phyloP scores from a whole-genome alignment of 2,797 vertebrate genomes.

The Babyrousa celebensis region DNA sequence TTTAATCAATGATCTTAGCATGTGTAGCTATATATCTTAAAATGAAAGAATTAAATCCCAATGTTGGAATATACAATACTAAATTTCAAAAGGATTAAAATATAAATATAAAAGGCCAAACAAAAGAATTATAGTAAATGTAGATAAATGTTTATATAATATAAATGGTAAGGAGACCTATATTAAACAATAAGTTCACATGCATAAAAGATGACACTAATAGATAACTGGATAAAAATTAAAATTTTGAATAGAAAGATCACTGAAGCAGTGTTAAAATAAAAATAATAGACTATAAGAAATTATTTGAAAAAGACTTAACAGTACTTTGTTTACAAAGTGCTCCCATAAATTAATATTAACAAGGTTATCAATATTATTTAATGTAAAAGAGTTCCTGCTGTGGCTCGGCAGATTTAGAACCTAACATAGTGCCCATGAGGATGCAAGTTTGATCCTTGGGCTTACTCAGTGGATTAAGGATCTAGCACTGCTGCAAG shows the following conservation, averaged over 20 bases:
- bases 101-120: slow-evolving; percentile 33
- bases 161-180: background rate
- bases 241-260: background rate
- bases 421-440: no score
- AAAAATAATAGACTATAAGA: background rate
- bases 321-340: background rate
- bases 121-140: background rate
- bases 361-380: background rate
- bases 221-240: background rate
- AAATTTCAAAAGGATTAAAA: slow-evolving; percentile 30
- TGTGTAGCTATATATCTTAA: slow-evolving; percentile 7
- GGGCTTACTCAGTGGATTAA: no score
- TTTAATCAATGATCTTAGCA: slow-evolving; percentile 13
- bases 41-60: slow-evolving; percentile 33
- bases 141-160: background rate
- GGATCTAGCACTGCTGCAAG: no score
- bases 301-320: background rate
- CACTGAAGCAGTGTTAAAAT: background rate
- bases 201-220: background rate
- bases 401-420: no score
- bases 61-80: background rate
- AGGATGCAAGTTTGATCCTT: no score
- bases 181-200: slow-evolving; percentile 6
- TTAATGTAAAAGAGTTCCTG: background rate
- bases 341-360: background rate